Evolutionary conservation across 2,113 vertebrate species (phyloP), one percentile per base, ranked within the genome.

Genomic region (Benitochromis conjunctus): DNA sequence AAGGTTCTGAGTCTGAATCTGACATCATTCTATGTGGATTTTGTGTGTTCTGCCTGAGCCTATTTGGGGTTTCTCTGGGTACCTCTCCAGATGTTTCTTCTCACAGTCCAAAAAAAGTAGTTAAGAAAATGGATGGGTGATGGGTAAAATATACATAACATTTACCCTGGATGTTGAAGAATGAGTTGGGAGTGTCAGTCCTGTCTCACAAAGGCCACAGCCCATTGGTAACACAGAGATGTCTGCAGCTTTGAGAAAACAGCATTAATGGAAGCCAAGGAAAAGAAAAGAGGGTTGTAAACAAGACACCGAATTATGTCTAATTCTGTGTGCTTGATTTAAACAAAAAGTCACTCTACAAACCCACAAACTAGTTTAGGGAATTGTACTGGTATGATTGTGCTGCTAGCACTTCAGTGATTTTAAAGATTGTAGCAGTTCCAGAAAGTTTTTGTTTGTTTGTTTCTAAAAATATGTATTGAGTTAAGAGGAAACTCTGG

Each of bases 341-440:
- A 51, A 76, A 38, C 2, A 38, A 64, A 38, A 51, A 31, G 16
- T 48, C 71, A 1, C 46, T n/a, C 71, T n/a, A 29, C 26, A 76
- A 76, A n/a, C 24, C 24, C 46, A 53, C 71, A 34, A 53, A 13
- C 1, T 7, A 76, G 4, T 31, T 51, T 76, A n/a, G 46, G 6
- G 71, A 51, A 34, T 53, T 34, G 9, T 51, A 29, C 24, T 74
- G 16, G 1, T 51, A 34, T 0, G 10, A 51, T 62, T 9, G 10
- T 78, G 90, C 83, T 85, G 76, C 54, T 86, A 90, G 82, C 83
- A 87, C 51, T 55, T 89, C 38, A 77, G 7, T 80, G 79, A 78
- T 77, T 34, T 69, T 89, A 58, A 69, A 85, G 83, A 88, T 38
- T 88, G 91, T 94, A 94, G 92, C 91, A 89, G 84, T 86, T 89